Evolutionary conservation across 2,797 vertebrate species (phyloP), one percentile per base, ranked within the genome.

Genomic region (Gymnothorax javanicus): DNA sequence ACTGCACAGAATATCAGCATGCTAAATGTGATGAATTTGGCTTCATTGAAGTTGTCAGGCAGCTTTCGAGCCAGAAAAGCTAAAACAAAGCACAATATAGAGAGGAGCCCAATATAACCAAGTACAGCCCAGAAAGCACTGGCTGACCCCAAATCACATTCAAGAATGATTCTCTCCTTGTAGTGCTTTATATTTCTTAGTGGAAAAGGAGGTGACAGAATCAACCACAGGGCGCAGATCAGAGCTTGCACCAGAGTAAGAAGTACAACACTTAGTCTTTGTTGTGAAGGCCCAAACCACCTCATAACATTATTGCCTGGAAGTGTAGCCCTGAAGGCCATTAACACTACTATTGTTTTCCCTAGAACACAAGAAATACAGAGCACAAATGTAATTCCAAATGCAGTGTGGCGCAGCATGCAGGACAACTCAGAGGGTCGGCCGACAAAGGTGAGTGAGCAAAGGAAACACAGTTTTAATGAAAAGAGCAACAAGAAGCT

Each of bases 271-370:
- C 93, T 93, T 83, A 93, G 77, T 87, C 92, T 94, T 85, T 95
- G 95, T 1, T 95, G 94, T 27, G n/a, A 1, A 64, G 93, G 92
- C 7, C 94, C 94, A 89, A 95, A 94, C 93, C 94, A 95, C 86
- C 94, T 95, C 91, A 93, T 94, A 0, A 91, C 88, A 88, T 94
- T 91, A 25, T 88, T 94, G 0, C 92, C 94, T 86, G 95, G 95
- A 64, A 92, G 90, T 81, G 92, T 94, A 5, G 92, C 92, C 82
- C 83, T 93, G 88, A 95, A 95, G 8, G 93, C 93, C 92, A 94
- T 93, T 79, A 95, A 87, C 84, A 95, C 94, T 2, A 94, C 93
- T 86, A 94, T 84, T 57, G 93, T 95, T 92, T 94, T 94, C 0
- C 91, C 92, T n/a, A 94, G 90, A 84, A 94, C 87, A 85, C 93